Percentiles rank a stretch among this genome's conserved stretches.
phyloP scores from a whole-genome alignment of 2,888 invertebrate species.

The Alloscopus bannaensis region DNA sequence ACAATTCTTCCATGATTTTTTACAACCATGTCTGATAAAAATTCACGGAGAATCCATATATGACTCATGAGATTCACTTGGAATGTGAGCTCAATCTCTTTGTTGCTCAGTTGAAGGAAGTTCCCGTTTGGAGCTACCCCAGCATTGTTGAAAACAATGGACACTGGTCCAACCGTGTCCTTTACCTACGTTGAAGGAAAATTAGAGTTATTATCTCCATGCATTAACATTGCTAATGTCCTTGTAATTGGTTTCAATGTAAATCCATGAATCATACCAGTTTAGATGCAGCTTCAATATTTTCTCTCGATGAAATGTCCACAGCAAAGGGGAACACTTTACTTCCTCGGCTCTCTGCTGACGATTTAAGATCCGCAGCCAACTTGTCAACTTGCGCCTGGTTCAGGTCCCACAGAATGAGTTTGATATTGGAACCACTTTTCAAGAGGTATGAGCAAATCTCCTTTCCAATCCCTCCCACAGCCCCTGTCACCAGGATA shows the following conservation, averaged over 20 bases:
- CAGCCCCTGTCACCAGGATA: slow-evolving; percentile 79
- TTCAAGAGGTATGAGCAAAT: slow-evolving; percentile 80
- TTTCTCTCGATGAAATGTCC: slow-evolving; percentile 79
- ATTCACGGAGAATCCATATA: slow-evolving; percentile 66
- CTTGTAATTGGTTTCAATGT: not conserved
- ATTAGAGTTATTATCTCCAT: not conserved
- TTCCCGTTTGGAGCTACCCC: slow-evolving; percentile 52
- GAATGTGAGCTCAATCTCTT: slow-evolving; percentile 60
- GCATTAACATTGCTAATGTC: not conserved
- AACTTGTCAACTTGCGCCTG: slow-evolving; percentile 77
- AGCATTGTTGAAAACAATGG: slow-evolving; percentile 69
- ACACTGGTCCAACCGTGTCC: slow-evolving; percentile 58
- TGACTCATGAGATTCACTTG: slow-evolving; percentile 66
- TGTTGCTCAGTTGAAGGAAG: slow-evolving; percentile 50
- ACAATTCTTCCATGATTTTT: slow-evolving; percentile 65
- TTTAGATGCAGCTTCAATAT: slow-evolving; percentile 74
- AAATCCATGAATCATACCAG: slow-evolving; percentile 10
- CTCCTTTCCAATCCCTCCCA: slow-evolving; percentile 82
- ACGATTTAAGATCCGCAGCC: slow-evolving; percentile 76
- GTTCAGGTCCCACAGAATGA: slow-evolving; percentile 83
- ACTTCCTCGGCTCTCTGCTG: slow-evolving; percentile 75
- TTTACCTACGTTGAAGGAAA: slow-evolving; percentile 45
- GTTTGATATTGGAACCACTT: slow-evolving; percentile 76
- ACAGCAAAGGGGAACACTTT: slow-evolving; percentile 78
- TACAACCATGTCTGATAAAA: slow-evolving; percentile 65